Evolutionary conservation across 2,888 invertebrate genomes (phyloP), one percentile per base, ranked within the genome.

Genomic region (Philhelius pedissequus): DNA sequence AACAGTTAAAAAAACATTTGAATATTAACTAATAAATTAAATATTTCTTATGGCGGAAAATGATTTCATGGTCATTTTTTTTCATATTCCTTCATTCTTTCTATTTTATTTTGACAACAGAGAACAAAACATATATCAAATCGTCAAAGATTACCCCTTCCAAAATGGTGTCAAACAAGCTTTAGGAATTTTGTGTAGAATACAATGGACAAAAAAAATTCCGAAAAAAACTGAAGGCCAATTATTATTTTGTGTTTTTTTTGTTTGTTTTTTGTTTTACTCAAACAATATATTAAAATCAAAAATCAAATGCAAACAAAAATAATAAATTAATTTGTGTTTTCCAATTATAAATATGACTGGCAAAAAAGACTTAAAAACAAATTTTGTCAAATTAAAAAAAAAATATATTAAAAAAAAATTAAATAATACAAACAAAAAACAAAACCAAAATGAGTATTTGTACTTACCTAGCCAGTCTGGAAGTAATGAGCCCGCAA

Each of bases 401-500:
- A 87, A 76, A 87, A 79, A 71, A 86, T 79, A n/a, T 86, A 78
- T 35, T 73, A 2, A n/a, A 40, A n/a, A 87, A 80, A 86, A 87
- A 82, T 66, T 79, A 87, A 87, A 83, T 68, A 58, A 87, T 82
- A 68, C 86, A 87, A 86, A 86, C 50, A 45, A 77, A 71, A 86
- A 80, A 73, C 71, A 74, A 76, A 83, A 79, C 88, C 64, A 80
- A 86, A 86, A 82, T 87, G 66, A 66, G 86, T 87, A 69, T 60
- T 80, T 88, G 86, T 88, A 92, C 92, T 92, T 92, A 92, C 92
- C 92, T 91, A 92, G 89, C 92, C 92, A 92, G 89, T 92, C 92
- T 89, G 92, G 92, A 87, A 92, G 91, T 87, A 92, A 89, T 84
- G 92, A 91, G 89, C 92, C 92, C 91, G 92, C 92, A 92, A 92